Percentiles rank a stretch among this genome's conserved stretches.
These are phyloP conservation scores for Drosophila neonasuta DNA, from an alignment of 2,888 invertebrate genomes.

Conservation along the genomic window DNA sequence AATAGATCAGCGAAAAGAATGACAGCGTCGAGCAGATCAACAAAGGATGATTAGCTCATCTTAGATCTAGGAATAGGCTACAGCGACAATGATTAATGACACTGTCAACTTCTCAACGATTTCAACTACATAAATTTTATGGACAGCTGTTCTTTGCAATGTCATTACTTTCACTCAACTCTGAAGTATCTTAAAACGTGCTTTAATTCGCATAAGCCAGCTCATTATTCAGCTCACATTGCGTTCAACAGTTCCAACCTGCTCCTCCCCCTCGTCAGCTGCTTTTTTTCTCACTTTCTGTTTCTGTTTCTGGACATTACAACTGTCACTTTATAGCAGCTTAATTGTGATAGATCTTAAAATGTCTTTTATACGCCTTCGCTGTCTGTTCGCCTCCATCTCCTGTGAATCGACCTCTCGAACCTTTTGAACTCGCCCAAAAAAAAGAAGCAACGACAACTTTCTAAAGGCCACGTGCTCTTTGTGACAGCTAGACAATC, in stretches of 20 bases:
- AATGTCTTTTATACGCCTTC: constrained; percentile 15
- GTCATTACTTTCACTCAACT: constrained; percentile 13
- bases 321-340: constrained; percentile 17
- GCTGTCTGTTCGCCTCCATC: background rate
- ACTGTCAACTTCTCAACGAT: background rate
- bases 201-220: constrained; percentile 3
- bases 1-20: constrained; percentile 40
- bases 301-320: constrained; percentile 3
- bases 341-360: constrained; percentile 25
- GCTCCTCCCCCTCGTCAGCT: background rate
- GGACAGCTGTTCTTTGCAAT: background rate
- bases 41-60: constrained; percentile 35
- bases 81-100: constrained; percentile 3
- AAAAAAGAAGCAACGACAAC: constrained; percentile 20
- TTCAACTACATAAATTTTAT: background rate
- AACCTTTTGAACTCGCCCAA: constrained; percentile 42
- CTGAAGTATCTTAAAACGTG: constrained; percentile 15
- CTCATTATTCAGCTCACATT: constrained; percentile 14
- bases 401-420: constrained; percentile 19
- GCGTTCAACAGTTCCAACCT: background rate
- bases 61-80: constrained; percentile 7
- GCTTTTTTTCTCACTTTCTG: background rate
- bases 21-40: constrained; percentile 18
- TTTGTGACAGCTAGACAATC: constrained; percentile 4
- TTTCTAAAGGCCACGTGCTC: constrained; percentile 36